Conservation (phyloP, 2,113 vertebrate species). For the Crotalus tigris region DNA sequence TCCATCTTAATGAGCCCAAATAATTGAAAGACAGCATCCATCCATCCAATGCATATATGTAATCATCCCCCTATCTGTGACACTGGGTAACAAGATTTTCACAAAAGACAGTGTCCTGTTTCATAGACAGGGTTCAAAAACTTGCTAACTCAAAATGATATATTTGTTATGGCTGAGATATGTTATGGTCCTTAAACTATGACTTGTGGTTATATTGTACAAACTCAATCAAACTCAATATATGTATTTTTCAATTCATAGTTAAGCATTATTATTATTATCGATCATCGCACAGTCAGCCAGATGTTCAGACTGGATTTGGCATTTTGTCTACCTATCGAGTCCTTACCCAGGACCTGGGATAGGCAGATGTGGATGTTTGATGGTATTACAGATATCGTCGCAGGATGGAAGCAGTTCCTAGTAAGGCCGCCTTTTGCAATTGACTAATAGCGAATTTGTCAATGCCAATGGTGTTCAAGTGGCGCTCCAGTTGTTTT, state of each 20-base stretch:
- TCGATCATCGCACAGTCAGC: too few relatives aligned
- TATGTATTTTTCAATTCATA: neutral
- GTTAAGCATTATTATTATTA: neutral
- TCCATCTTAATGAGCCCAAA: neutral
- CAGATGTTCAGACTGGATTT: too few relatives aligned
- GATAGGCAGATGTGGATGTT: too few relatives aligned
- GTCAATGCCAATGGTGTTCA: too few relatives aligned
- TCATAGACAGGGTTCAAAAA: neutral
- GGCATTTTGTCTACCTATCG: too few relatives aligned
- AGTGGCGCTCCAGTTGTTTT: too few relatives aligned
- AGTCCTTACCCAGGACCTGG: too few relatives aligned
- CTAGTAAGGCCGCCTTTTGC: too few relatives aligned
- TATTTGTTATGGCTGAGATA: neutral
- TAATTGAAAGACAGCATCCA: neutral
- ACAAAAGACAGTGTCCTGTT: neutral
- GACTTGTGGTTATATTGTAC: neutral
- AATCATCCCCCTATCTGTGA: neutral
- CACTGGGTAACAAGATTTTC: neutral
- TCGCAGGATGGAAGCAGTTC: too few relatives aligned
- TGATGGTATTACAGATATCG: too few relatives aligned
- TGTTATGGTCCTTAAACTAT: neutral
- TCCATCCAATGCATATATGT: neutral
- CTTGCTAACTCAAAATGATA: neutral
- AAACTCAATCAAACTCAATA: neutral
- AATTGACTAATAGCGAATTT: too few relatives aligned